phyloP scores from a whole-genome alignment of 2,888 invertebrate species.

The Parnassius glacialis region DNA sequence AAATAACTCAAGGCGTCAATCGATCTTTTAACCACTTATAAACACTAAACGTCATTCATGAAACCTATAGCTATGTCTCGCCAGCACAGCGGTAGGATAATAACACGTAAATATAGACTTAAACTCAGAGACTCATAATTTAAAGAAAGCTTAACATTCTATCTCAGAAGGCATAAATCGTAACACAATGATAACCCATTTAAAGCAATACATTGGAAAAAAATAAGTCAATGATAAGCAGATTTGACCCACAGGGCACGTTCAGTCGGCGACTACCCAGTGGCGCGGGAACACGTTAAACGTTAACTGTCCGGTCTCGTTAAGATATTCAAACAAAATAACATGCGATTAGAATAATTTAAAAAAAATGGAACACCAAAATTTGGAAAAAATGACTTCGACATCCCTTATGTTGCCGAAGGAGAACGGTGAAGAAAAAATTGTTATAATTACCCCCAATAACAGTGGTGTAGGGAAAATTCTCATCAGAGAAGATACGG shows the following conservation, averaged over 20 bases:
- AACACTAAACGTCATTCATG: conserved; percentile 6
- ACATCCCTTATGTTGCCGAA: conserved; percentile 34
- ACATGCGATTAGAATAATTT: conserved; percentile 9
- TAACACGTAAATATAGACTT: not conserved
- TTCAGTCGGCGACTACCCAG: conserved; percentile 21
- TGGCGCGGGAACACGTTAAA: conserved; percentile 11
- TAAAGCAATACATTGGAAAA: conserved; percentile 19
- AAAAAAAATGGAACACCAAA: conserved; percentile 34
- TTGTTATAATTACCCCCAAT: conserved; percentile 43
- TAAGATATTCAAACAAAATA: conserved; percentile 7
- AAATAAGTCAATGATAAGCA: conserved; percentile 26
- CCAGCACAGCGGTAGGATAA: not conserved
- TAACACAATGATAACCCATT: conserved; percentile 25
- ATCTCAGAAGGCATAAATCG: conserved; percentile 21
- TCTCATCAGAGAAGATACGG: conserved; percentile 67
- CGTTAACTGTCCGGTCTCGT: not conserved
- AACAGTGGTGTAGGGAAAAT: conserved; percentile 51
- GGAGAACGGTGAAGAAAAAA: conserved; percentile 45
- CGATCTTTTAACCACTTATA: conserved; percentile 9
- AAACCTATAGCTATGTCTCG: not conserved
- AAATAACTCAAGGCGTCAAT: not conserved
- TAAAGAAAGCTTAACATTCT: not conserved
- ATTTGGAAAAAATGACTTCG: conserved; percentile 35
- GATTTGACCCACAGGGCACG: conserved; percentile 19
- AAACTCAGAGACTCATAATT: not conserved